These are phyloP conservation scores for Sipha maydis DNA, from an alignment of 2,888 invertebrate species.

Conservation along the genomic window DNA sequence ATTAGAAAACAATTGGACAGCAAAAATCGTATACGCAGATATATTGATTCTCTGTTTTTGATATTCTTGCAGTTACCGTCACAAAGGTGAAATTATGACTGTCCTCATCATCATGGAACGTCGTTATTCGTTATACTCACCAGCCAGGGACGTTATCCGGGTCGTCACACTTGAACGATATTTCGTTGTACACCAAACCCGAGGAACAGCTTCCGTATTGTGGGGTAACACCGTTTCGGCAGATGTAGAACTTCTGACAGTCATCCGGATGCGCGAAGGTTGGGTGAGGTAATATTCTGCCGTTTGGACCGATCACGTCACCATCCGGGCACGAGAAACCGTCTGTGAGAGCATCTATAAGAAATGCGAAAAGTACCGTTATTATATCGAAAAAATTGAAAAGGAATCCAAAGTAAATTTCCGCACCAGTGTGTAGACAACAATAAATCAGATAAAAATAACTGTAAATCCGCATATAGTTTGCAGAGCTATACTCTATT, in stretches of 20 bases:
- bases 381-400: neutral
- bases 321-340: conserved; percentile 82
- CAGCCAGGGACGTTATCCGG: conserved; percentile 82
- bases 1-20: no score
- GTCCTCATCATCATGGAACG: neutral
- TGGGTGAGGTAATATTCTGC: conserved; percentile 78
- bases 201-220: conserved; percentile 79
- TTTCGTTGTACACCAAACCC: conserved; percentile 82
- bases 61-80: neutral
- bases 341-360: conserved; percentile 76
- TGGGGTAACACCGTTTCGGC: conserved; percentile 79
- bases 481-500: no score
- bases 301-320: conserved; percentile 75
- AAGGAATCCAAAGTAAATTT: no score
- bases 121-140: conserved; percentile 69
- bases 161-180: conserved; percentile 80
- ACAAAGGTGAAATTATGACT: neutral
- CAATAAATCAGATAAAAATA: no score
- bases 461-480: no score
- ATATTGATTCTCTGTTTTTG: no score
- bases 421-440: no score
- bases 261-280: conserved; percentile 83
- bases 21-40: no score
- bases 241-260: conserved; percentile 85
- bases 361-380: neutral